Evolutionary conservation across 1,140 invertebrate genomes (phyloP), one percentile per base, ranked within the genome.

Genomic region (Chymomyza costata): DNA sequence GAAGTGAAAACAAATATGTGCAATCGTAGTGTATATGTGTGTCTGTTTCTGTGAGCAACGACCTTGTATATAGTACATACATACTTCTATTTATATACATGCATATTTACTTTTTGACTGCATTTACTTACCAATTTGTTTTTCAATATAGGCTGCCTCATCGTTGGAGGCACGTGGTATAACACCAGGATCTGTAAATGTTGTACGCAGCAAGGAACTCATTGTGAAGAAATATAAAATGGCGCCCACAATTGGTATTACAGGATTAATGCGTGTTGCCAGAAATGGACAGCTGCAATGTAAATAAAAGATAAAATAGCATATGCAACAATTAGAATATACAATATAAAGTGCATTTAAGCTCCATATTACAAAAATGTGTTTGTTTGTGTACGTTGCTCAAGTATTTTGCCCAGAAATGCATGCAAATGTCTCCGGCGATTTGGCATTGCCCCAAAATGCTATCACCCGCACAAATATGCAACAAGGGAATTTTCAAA

Each of bases 181-280:
- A 58, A 98, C 94, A 53, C 96, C 96, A 34, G 97, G 97, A 89
- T 98, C 97, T 76, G 93, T 95, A 85, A 97, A 96, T 85, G 94
- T 94, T 49, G 96, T 98, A 78, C 94, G 89, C 60, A 98, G 90
- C 54, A 98, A 89, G 62, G 93, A 93, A 63, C 93, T 92, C 90
- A 98, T 92, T 51, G 96, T 96, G 87, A 97, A 96, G 60, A 97
- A 87, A 87, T 96, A 96, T 45, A 97, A 87, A 46, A 96, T 86
- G 35, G 88, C 93, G 62, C 94, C 95, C 68, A 97, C 90, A 48
- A 94, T 91, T 65, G 97, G 97, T 82, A 98, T 95, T 11, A 92
- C 93, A 62, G 93, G 90, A 60, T 93, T 93, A 65, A 97, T 91
- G 65, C 93, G 86, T 64, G 88, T 85, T 19, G 94, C 92, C 71